Evolutionary conservation across 2,888 invertebrate genomes (phyloP), one percentile per base, ranked within the genome.

Genomic region (Teinopalpus imperialis): DNA sequence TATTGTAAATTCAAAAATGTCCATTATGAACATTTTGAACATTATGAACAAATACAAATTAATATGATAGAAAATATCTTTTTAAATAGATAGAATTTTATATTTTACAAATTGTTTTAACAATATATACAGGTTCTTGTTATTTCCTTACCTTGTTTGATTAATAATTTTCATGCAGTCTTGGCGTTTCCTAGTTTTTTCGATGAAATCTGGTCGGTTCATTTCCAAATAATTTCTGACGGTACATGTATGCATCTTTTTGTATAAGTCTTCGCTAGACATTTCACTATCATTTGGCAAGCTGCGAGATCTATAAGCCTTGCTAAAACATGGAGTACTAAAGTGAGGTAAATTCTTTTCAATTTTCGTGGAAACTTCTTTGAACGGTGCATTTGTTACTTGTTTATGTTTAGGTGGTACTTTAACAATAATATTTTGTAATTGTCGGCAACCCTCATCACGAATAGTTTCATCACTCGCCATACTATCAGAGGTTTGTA

Each of bases 151-250:
- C 88, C 87, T 77, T 40, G 64, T 58, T 52, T 85, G 78, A 49
- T 70, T 77, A 10, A 86, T 72, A 30, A 71, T 63, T 52, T 76
- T 80, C 56, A 88, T 62, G 42, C 80, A 81, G 35, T 73, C 69
- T 51, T 85, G 87, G 4, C 88, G 68, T 13, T 71, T 63, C 0
- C 73, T 61, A 39, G 72, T 65, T 30, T 72, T 81, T 43, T 78
- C 71, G 1, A 94, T 86, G 70, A 95, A 95, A 49, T 92, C 90
- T 0, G 95, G 95, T 20, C 93, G 91, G 57, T 94, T 93, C 51
- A 74, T 88, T 54, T 90, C 88, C 59, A 96, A 90, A 66, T 93
- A 93, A 46, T 95, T 94, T 89, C 94, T 83, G 14, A 93, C 88
- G 3, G 90, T 82, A 3, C 82, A 70, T 12, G 70, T 69, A 29